phyloP scores from a whole-genome alignment of 2,797 vertebrate genomes.

The Poeciliopsis paucimaculata region DNA sequence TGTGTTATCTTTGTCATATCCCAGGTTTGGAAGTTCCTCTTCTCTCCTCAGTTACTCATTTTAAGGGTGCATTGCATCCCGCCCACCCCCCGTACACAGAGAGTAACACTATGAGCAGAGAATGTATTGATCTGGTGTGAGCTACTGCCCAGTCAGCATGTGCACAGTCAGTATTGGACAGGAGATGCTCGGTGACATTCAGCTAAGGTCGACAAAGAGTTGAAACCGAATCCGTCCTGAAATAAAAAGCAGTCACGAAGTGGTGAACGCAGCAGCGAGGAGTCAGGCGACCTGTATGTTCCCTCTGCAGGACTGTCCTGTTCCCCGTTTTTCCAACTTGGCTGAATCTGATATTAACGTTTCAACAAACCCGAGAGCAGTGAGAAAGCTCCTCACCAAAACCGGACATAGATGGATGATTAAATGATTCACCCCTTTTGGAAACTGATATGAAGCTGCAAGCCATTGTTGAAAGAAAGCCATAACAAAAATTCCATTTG shows the following conservation, averaged over 20 bases:
- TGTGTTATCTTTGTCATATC: conserved; percentile 4
- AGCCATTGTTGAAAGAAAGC: not conserved
- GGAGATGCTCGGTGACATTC: conserved; percentile 74
- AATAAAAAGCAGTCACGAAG: conserved; percentile 56
- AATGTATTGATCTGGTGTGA: conserved; percentile 64
- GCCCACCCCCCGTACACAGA: not conserved
- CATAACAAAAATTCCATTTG: not conserved
- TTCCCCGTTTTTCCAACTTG: conserved; percentile 39
- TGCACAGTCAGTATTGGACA: conserved; percentile 67
- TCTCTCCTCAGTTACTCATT: conserved; percentile 39
- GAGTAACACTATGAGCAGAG: conserved; percentile 45
- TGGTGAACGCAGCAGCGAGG: conserved; percentile 41
- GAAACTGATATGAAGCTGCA: not conserved
- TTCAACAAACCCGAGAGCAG: conserved; percentile 16
- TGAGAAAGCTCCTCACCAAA: conserved; percentile 7
- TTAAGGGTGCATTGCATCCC: conserved; percentile 26
- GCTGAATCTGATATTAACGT: conserved; percentile 44
- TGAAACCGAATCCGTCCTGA: conserved; percentile 67
- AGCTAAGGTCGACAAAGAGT: conserved; percentile 70
- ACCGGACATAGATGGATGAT: not conserved
- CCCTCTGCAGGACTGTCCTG: conserved; percentile 50
- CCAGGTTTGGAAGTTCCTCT: conserved; percentile 16
- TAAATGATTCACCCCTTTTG: not conserved
- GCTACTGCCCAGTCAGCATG: conserved; percentile 71
- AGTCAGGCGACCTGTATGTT: conserved; percentile 51